These are phyloP conservation scores for Metallyticus violacea DNA, from an alignment of 2,888 invertebrate genomes.

Conservation along the genomic window DNA sequence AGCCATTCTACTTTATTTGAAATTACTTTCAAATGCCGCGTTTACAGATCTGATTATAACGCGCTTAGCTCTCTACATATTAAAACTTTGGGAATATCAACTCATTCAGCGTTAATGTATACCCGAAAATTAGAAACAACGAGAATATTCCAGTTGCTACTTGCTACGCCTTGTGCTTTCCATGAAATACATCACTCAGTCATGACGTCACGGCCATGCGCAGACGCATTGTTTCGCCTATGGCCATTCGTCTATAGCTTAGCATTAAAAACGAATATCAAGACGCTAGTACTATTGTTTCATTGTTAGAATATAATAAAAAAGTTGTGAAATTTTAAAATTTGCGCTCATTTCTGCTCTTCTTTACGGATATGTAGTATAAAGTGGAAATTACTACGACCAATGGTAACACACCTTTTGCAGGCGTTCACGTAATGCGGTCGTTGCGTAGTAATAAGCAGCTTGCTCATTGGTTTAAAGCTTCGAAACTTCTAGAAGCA, in stretches of 20 bases:
- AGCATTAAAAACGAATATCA: neutral
- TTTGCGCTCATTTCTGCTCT: neutral
- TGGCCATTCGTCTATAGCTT: neutral
- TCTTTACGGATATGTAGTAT: too few relatives aligned
- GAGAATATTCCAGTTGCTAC: neutral
- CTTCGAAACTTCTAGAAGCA: neutral
- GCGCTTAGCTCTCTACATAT: too few relatives aligned
- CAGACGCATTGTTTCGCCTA: neutral
- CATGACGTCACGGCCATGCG: neutral
- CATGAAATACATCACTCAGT: neutral
- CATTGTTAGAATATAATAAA: neutral
- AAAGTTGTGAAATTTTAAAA: neutral
- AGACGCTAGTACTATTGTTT: neutral
- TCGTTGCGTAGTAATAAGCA: neutral
- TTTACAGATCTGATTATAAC: too few relatives aligned
- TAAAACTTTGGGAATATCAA: too few relatives aligned
- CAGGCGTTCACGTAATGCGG: neutral
- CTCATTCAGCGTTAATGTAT: too few relatives aligned
- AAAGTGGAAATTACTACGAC: neutral
- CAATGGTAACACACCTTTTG: neutral
- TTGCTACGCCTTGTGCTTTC: neutral
- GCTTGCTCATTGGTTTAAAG: neutral
- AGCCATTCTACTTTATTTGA: too few relatives aligned
- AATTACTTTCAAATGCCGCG: too few relatives aligned
- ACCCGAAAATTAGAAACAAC: neutral